phyloP scores from a whole-genome alignment of 2,113 vertebrate genomes.

The Saimiri boliviensis region DNA sequence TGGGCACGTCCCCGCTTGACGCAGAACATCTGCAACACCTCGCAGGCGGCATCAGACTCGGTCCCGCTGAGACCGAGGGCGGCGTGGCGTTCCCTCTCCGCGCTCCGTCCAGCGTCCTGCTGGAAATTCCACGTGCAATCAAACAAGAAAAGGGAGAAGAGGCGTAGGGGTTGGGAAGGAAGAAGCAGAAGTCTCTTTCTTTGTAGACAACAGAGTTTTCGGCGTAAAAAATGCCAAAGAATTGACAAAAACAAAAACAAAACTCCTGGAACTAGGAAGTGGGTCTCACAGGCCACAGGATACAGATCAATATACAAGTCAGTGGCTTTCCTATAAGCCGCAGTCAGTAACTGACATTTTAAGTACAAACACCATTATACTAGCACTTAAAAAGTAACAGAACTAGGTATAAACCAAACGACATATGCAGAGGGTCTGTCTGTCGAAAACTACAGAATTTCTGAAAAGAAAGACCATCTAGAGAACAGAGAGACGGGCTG shows the following conservation, averaged over 20 bases:
- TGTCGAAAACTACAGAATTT: neutral
- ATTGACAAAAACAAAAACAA: neutral
- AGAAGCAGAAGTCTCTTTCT: neutral
- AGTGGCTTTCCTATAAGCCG: neutral
- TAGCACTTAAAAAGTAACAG: neutral
- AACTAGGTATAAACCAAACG: neutral
- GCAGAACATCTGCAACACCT: neutral
- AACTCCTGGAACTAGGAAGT: neutral
- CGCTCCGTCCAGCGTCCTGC: rapidly evolving
- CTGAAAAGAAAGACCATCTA: neutral
- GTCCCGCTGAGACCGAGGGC: neutral
- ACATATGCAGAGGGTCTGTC: neutral
- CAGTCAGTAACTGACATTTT: neutral
- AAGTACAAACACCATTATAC: neutral
- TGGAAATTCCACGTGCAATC: neutral
- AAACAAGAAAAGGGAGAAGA: neutral
- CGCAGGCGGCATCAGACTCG: neutral
- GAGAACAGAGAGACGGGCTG: neutral
- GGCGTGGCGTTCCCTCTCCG: neutral
- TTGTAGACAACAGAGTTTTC: neutral
- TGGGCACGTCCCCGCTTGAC: neutral
- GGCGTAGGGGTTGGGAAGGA: neutral
- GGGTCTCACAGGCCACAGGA: neutral
- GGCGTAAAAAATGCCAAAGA: neutral
- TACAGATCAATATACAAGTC: neutral